A percentile compares a stretch with the other conserved stretches of the same genome.
Conservation (phyloP, 2,797 vertebrate species). For the Kryptopterus vitreolus region DNA sequence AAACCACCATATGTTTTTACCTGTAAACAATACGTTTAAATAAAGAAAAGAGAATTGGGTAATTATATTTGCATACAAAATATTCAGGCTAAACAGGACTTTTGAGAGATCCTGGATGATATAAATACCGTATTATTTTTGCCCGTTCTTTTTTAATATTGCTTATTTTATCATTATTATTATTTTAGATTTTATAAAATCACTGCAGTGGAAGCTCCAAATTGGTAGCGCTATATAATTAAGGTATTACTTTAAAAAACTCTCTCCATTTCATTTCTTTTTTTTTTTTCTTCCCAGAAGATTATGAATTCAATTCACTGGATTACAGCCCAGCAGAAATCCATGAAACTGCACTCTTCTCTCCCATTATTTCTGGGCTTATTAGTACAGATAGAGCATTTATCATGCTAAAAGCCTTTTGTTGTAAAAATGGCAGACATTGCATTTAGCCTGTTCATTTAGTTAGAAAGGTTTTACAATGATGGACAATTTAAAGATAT, state of each 20-base stretch:
- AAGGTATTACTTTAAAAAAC: slow-evolving; percentile 72
- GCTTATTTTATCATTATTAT: no score
- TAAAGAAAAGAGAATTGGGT: neutral
- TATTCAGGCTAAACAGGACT: neutral
- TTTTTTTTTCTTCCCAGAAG: slow-evolving; percentile 65
- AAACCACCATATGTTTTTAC: neutral
- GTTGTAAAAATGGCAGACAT: slow-evolving; percentile 57
- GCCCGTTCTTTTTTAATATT: slow-evolving; percentile 72
- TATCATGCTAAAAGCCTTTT: slow-evolving; percentile 68
- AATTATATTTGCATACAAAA: neutral
- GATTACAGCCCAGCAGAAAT: slow-evolving; percentile 73
- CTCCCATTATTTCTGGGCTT: slow-evolving; percentile 73
- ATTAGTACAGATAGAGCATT: slow-evolving; percentile 71
- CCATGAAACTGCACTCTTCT: slow-evolving; percentile 72
- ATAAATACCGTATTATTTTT: slow-evolving; percentile 72
- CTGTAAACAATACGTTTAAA: neutral
- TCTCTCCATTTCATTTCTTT: slow-evolving; percentile 64
- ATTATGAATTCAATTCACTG: slow-evolving; percentile 77
- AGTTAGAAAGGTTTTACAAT: slow-evolving; percentile 33
- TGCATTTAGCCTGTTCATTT: slow-evolving; percentile 54
- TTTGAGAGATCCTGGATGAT: slow-evolving; percentile 70
- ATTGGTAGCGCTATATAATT: slow-evolving; percentile 74
- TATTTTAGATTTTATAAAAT: slow-evolving; percentile 78
- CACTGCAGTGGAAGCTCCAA: slow-evolving; percentile 73
- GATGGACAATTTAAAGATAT: slow-evolving; percentile 45